These are phyloP conservation scores for Etheostoma perlongum DNA, from an alignment of 2,797 vertebrate species.

Conservation along the genomic window DNA sequence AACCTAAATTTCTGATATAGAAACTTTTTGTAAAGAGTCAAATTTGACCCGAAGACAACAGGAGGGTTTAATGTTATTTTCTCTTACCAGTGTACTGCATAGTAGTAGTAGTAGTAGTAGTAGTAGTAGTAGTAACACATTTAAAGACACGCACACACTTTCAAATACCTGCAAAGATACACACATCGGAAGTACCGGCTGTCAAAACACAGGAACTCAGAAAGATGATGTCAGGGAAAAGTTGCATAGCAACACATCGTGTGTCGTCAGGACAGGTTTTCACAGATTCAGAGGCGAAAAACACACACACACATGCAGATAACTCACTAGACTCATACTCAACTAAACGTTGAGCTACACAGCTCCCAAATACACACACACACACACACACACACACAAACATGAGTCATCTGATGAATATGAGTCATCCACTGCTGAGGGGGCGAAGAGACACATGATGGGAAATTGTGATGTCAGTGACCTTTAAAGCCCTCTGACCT, in stretches of 20 bases:
- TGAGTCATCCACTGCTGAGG: constrained; percentile 62
- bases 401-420: constrained; percentile 69
- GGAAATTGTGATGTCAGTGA: constrained; percentile 51
- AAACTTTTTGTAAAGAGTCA: no score
- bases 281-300: constrained; percentile 19
- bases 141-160: constrained; percentile 16
- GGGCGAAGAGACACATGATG: constrained; percentile 42
- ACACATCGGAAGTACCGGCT: constrained; percentile 69
- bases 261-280: constrained; percentile 80
- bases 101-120: constrained; percentile 9
- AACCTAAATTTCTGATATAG: no score
- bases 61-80: no score
- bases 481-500: constrained; percentile 42
- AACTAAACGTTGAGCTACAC: neutral
- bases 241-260: constrained; percentile 89
- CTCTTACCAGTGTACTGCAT: no score
- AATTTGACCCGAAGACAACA: no score
- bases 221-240: constrained; percentile 89
- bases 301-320: constrained; percentile 5
- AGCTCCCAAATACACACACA: constrained; percentile 14
- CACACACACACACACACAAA: constrained; percentile 19
- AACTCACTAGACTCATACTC: neutral
- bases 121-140: constrained; percentile 30
- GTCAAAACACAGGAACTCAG: constrained; percentile 84
- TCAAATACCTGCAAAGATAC: constrained; percentile 2